phyloP scores from a whole-genome alignment of 2,113 vertebrate genomes.

The Eira barbara region DNA sequence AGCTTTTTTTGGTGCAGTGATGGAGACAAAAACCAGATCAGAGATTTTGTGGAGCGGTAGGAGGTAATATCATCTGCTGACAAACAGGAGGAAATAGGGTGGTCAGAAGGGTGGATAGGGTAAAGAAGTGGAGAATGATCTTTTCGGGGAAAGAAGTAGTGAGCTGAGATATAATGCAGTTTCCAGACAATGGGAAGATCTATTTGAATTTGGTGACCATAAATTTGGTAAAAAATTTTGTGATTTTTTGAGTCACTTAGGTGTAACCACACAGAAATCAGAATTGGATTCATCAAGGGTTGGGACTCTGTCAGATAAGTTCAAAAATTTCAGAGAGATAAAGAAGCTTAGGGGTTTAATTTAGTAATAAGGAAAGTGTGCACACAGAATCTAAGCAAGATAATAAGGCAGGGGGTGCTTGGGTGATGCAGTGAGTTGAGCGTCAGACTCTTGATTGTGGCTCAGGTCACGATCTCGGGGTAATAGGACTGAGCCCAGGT shows the following conservation, averaged over 20 bases:
- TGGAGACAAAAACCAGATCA: neutral
- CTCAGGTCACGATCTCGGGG: neutral
- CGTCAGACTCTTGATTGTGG: neutral
- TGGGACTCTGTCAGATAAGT: neutral
- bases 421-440: neutral
- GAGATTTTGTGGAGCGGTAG: neutral
- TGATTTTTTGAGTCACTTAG: neutral
- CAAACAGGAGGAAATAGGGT: neutral
- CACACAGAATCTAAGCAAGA: neutral
- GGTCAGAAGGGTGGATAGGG: neutral
- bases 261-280: neutral
- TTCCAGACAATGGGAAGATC: neutral
- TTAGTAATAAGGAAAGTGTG: neutral
- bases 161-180: neutral
- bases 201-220: neutral
- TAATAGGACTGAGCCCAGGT: neutral
- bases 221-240: neutral
- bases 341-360: neutral
- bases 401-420: neutral
- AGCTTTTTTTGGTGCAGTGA: neutral
- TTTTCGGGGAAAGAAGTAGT: neutral
- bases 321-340: neutral
- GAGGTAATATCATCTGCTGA: neutral
- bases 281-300: neutral
- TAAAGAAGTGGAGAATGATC: neutral